Evolutionary conservation across 2,797 vertebrate species (phyloP), one percentile per base, ranked within the genome.

Genomic region (Buphagus erythrorhynchus): DNA sequence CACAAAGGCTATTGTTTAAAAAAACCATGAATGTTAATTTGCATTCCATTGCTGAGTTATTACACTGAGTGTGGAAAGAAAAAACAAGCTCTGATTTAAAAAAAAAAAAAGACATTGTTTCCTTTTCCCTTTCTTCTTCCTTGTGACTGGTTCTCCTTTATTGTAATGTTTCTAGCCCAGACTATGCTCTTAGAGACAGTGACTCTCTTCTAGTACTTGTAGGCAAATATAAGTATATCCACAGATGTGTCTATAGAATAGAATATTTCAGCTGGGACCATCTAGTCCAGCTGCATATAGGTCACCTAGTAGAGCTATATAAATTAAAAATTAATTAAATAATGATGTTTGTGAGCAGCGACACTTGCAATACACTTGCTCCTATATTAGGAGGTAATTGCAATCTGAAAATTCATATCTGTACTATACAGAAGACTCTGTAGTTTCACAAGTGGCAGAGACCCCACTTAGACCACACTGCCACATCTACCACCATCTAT

Each of bases 1-100:
- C 88, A 92, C 86, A 93, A 96, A 81, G 58, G 74, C 92, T 94
- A 95, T 96, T 96, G 88, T 96, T 87, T 73, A 76, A 93, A 92
- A 93, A 95, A 93, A 0, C 13, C 74, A 89, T 67, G 63, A 79
- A 92, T 76, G 88, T 65, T 90, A 78, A 94, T 84, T 93, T 93
- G 76, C 86, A 92, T 97, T 92, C 89, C 93, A 63, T 55, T 85
- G 77, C 74, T 75, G 88, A 31, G 16, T 82, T 97, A 69, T 73
- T 96, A 38, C 51, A 88, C 16, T 35, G 48, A 76, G 40, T 46
- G 67, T 65, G 74, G 92, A 92, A 93, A 94, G 62, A 93, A 90
- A 93, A 94, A 90, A 38, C 80, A 88, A 66, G 67, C 52, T 90
- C 75, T 61, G 63, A 83, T 84, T 94, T 5, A 46, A 68, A 81